phyloP scores from a whole-genome alignment of 2,888 invertebrate species.

The Platerodrilus igneus region DNA sequence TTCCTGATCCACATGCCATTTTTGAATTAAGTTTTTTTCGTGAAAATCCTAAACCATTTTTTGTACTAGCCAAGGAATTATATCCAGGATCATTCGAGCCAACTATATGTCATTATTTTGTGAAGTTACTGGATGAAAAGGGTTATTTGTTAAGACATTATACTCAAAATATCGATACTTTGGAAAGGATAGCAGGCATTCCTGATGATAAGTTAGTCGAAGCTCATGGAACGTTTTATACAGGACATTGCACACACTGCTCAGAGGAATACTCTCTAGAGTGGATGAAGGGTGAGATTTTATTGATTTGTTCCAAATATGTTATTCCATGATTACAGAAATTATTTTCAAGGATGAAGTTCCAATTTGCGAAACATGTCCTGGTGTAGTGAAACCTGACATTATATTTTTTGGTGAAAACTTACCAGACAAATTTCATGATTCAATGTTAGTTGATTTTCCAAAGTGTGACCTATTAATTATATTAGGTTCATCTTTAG shows the following conservation, averaged over 20 bases:
- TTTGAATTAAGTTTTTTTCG: slow-evolving; percentile 87
- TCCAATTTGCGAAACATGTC: slow-evolving; percentile 71
- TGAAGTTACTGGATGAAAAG: slow-evolving; percentile 79
- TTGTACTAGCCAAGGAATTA: slow-evolving; percentile 81
- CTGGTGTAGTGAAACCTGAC: slow-evolving; percentile 86
- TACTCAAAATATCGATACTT: slow-evolving; percentile 90
- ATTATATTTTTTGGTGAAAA: slow-evolving; percentile 95
- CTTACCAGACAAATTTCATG: slow-evolving; percentile 74
- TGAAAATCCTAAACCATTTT: slow-evolving; percentile 89
- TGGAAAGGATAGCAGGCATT: slow-evolving; percentile 82
- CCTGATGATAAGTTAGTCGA: slow-evolving; percentile 83
- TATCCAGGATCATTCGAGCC: slow-evolving; percentile 86
- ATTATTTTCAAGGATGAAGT: slow-evolving; percentile 67
- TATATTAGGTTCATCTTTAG: slow-evolving; percentile 91
- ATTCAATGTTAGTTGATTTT: slow-evolving; percentile 68
- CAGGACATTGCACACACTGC: slow-evolving; percentile 81
- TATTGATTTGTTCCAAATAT: background rate
- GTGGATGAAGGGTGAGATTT: slow-evolving; percentile 75
- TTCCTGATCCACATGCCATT: slow-evolving; percentile 88
- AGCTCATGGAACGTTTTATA: slow-evolving; percentile 91
- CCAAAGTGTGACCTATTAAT: slow-evolving; percentile 83
- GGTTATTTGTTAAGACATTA: slow-evolving; percentile 70
- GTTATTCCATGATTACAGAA: slow-evolving; percentile 58
- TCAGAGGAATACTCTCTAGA: slow-evolving; percentile 64
- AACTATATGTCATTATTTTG: slow-evolving; percentile 87